Conservation (phyloP, 2,888 invertebrate species). For the Ephialtes manifestator region DNA sequence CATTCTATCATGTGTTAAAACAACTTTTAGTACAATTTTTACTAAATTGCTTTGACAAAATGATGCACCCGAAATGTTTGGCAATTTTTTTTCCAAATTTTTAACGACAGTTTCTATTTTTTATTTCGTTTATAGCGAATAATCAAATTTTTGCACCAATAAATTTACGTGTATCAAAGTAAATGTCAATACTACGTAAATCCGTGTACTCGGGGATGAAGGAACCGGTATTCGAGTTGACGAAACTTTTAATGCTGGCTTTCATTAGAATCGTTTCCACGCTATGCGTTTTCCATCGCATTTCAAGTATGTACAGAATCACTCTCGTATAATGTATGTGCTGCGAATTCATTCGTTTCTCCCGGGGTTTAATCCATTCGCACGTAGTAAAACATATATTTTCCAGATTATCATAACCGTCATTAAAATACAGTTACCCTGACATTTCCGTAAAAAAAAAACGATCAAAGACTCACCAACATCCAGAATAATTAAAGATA, state of each 20-base stretch:
- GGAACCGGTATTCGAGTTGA: neutral
- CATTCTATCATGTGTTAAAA: too few species aligned
- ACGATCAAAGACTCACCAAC: too few species aligned
- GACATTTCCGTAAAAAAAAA: neutral
- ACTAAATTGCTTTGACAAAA: too few species aligned
- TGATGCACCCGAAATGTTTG: too few species aligned
- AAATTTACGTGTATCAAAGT: neutral
- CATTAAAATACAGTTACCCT: neutral
- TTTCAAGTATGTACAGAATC: too few species aligned
- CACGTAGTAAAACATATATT: neutral
- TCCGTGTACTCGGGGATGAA: neutral
- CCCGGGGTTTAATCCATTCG: neutral
- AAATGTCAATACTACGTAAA: neutral
- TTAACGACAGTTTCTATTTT: too few species aligned
- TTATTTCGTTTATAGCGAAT: too few species aligned
- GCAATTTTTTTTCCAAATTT: too few species aligned
- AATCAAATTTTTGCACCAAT: neutral
- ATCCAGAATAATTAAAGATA: too few species aligned
- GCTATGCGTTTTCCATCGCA: neutral
- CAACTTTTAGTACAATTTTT: too few species aligned
- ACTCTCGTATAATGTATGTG: neutral
- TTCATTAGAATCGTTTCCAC: neutral
- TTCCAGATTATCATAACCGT: neutral
- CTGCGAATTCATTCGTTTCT: neutral
- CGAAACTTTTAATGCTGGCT: neutral